Base-by-base conservation (phyloP, 2,888 invertebrate species). In the Netelia virgata region DNA sequence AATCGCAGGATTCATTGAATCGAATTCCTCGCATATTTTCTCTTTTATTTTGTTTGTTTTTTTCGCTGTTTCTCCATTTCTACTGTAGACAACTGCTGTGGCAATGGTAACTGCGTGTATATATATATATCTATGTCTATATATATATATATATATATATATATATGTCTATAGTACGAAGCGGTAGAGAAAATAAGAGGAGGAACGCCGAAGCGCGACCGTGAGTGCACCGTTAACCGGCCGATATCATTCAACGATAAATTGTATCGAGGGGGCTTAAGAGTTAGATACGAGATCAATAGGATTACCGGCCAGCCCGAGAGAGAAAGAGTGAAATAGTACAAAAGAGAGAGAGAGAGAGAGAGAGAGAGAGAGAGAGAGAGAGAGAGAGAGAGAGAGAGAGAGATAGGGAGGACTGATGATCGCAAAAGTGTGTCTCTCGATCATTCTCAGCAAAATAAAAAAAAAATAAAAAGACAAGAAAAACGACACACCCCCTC, bases 141-240 rank as follows among this genome's bases (percentile, higher is more conserved):
- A 14, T 43, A 64, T 64, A 28, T 2, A 43, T 23, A n/a, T 16
- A n/a, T 64, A 9, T 41, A 64, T 41, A n/a, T 64, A 16, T 61
- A 11, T 63, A n/a, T n/a, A 41, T 28, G 0, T 55, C 3, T 16
- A 47, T 16, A n/a, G 36, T 63, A n/a, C 14, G 55, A 16, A 14
- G 61, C 55, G 72, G 50, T 43, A 61, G 64, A 47, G 28, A 72
- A 47, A 72, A 66, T 57, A 66, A 50, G 59, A 73, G 59, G 28
- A 53, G 72, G 59, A 83, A 77, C 43, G 68, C 69, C 66, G 74
- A 61, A 73, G 43, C 73, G 69, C 77, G 36, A 16, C 66, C 81
- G 82, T 75, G 82, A 82, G 82, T 82, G 84, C 77, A 84, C 84
- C 84, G 84, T 84, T 84, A 84, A 82, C 78, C 84, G 84, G 84